Percentiles rank a stretch among this genome's conserved stretches.
Conservation (phyloP, 2,113 vertebrate genomes). For the Smithornis capensis region DNA sequence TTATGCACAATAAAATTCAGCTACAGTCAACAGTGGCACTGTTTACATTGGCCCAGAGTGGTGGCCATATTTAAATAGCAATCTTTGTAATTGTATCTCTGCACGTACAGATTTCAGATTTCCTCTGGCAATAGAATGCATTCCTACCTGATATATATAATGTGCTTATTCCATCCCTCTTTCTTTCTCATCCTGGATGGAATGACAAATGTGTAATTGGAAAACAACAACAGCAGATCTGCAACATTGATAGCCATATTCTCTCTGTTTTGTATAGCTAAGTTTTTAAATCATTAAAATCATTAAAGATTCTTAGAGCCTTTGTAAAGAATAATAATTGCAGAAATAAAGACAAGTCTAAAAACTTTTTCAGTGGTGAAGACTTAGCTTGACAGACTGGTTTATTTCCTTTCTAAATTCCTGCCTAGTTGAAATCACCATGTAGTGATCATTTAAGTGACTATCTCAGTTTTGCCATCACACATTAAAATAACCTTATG, state of each 20-base stretch:
- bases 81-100: not conserved
- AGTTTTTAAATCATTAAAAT: conserved; percentile 39
- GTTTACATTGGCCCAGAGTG: not conserved
- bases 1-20: not conserved
- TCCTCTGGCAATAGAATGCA: not conserved
- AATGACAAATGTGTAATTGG: not conserved
- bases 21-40: not conserved
- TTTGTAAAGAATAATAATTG: conserved; percentile 32
- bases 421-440: not conserved
- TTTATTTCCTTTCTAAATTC: conserved; percentile 9
- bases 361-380: not conserved
- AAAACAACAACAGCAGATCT: not conserved
- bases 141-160: not conserved
- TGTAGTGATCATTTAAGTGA: not conserved
- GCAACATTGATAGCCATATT: not conserved
- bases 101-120: not conserved
- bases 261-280: conserved; percentile 18
- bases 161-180: not conserved
- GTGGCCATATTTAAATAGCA: not conserved
- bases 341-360: not conserved
- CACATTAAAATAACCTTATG: not conserved
- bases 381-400: not conserved
- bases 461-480: not conserved
- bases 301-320: not conserved
- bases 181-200: not conserved